These are phyloP conservation scores for Neofelis nebulosa DNA, from an alignment of 2,113 vertebrate species.

Conservation along the genomic window DNA sequence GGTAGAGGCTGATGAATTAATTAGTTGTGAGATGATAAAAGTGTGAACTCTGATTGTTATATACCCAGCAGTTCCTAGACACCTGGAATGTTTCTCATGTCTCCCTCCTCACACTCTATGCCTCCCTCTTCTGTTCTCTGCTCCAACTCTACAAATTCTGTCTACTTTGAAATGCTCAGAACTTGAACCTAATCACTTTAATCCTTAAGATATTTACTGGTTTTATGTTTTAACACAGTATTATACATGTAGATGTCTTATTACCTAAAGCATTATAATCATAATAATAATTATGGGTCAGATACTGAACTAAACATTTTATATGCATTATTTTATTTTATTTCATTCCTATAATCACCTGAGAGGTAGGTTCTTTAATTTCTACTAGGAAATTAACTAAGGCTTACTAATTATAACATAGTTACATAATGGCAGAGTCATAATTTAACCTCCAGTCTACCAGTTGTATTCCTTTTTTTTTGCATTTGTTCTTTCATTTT, in stretches of 20 bases:
- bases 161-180: not conserved
- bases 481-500: not conserved
- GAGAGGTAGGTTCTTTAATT: not conserved
- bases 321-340: not conserved
- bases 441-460: not conserved
- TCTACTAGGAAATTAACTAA: not conserved
- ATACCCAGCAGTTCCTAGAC: not conserved
- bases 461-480: not conserved
- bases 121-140: not conserved
- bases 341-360: not conserved
- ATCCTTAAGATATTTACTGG: not conserved
- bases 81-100: not conserved
- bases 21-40: not conserved
- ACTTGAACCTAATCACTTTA: not conserved
- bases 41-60: not conserved
- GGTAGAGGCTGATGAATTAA: not conserved
- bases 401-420: not conserved
- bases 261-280: not conserved
- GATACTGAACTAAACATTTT: not conserved
- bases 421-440: not conserved
- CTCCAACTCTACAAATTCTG: not conserved
- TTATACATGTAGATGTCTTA: not conserved
- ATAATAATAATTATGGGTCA: not conserved
- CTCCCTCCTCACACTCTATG: not conserved
- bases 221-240: not conserved